phyloP scores from a whole-genome alignment of 2,888 invertebrate species.

The Andrena haemorrhoa region DNA sequence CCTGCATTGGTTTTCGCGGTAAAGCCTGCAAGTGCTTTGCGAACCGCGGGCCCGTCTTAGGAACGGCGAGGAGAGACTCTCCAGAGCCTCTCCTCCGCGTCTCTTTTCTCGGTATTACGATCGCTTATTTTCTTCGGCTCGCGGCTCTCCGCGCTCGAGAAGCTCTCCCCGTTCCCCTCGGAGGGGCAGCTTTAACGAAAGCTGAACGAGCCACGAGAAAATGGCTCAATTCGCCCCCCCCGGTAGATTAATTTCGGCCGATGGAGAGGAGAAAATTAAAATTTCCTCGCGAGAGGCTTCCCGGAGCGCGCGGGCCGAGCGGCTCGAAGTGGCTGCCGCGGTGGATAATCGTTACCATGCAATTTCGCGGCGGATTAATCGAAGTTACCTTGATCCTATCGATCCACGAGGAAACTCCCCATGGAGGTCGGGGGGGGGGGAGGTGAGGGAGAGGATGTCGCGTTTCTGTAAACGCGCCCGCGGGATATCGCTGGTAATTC shows the following conservation, averaged over 20 bases:
- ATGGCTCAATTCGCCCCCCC: conserved; percentile 52
- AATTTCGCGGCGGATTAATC: conserved; percentile 46
- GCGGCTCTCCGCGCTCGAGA: conserved; percentile 16
- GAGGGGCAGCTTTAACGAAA: conserved; percentile 13
- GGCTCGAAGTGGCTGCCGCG: background rate
- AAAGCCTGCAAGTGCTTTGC: conserved; percentile 69
- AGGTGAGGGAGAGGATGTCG: background rate
- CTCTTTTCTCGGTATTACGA: conserved; percentile 61
- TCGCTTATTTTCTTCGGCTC: conserved; percentile 67
- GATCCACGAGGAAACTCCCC: conserved; percentile 8
- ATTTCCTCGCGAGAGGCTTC: conserved; percentile 35
- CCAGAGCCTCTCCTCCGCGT: conserved; percentile 35
- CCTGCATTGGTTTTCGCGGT: conserved; percentile 77
- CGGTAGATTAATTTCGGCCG: conserved; percentile 58
- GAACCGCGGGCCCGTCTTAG: conserved; percentile 67
- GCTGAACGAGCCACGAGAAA: conserved; percentile 38
- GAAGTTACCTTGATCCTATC: conserved; percentile 14
- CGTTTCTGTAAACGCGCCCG: conserved; percentile 21
- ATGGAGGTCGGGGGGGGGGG: too few species aligned
- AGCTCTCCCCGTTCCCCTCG: background rate
- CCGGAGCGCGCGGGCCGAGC: background rate
- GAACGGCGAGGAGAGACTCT: conserved; percentile 29
- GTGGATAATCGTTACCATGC: conserved; percentile 43
- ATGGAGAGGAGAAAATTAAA: conserved; percentile 46
- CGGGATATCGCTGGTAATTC: conserved; percentile 46